Conservation (phyloP, 2,113 vertebrate species). For the Apistogramma diplotaenia region DNA sequence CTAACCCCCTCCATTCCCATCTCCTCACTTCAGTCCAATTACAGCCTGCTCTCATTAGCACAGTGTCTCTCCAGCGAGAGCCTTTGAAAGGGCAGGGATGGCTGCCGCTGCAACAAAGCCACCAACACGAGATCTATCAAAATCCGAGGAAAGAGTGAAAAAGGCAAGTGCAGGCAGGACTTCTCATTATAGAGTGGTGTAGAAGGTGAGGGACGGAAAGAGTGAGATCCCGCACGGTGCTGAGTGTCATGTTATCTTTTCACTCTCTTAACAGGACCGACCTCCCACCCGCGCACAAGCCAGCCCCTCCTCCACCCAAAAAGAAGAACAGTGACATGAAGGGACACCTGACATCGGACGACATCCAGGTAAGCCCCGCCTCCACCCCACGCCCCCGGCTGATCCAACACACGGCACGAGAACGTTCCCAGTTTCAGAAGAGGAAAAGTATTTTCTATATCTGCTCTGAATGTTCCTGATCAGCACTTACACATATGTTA, state of each 20-base stretch:
- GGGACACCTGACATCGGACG: constrained; percentile 83
- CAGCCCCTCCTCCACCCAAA: constrained; percentile 81
- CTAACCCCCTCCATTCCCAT: constrained; percentile 52
- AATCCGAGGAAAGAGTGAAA: constrained; percentile 69
- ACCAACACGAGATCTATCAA: constrained; percentile 72
- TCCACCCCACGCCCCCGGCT: background rate
- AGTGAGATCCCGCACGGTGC: constrained; percentile 50
- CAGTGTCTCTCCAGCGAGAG: constrained; percentile 75
- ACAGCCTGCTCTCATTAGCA: constrained; percentile 75
- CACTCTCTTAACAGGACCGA: constrained; percentile 81
- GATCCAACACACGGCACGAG: background rate
- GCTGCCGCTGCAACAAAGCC: constrained; percentile 72
- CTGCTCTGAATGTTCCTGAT: too few relatives aligned
- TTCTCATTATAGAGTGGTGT: constrained; percentile 72
- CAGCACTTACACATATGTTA: too few relatives aligned
- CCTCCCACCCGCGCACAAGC: constrained; percentile 84
- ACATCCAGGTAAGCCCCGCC: constrained; percentile 83
- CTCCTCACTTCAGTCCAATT: constrained; percentile 76
- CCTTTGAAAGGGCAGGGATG: constrained; percentile 75
- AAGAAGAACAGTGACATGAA: constrained; percentile 85
- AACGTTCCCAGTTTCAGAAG: background rate
- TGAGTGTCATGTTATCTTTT: constrained; percentile 70
- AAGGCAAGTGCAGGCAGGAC: constrained; percentile 76
- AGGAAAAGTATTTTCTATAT: too few relatives aligned
- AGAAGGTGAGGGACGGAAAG: constrained; percentile 61